Evolutionary conservation across 2,888 invertebrate genomes (phyloP), one percentile per base, ranked within the genome.

Genomic region (Ophion slaviceki): DNA sequence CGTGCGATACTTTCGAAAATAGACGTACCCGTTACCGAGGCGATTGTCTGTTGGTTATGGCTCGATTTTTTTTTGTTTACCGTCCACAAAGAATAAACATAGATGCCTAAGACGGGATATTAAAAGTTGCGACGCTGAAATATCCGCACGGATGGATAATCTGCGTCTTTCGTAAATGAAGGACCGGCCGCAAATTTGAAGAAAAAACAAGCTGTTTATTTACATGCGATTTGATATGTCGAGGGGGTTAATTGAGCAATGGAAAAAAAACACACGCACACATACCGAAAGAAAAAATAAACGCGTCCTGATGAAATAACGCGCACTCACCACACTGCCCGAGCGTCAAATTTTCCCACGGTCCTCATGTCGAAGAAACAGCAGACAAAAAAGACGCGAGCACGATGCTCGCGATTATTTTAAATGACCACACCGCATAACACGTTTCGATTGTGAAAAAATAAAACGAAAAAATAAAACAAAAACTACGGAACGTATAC

Each of bases 321-420:
- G 80, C 86, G 83, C 80, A 86, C 86, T 86, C 86, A 86, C 86
- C 86, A 67, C 68, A 78, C 47, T 78, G 78, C 72, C 59, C 64
- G 59, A 76, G 67, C 77, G 80, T 66, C 45, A 57, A 83, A 77
- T 78, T 62, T 83, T 86, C 86, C 66, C 86, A 86, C 83, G 86
- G 80, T 77, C 81, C 78, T 86, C 86, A 86, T 86, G 77, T 62
- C 81, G 74, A 80, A 71, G 53, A 62, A 59, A 45, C 45, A 66
- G 59, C 45, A 47, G 64, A 59, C 53, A 76, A 66, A 77, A 77
- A 67, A 67, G 57, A 76, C 76, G 20, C 66, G 20, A 24, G 62
- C 75, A 32, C 72, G 74, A 76, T 67, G 66, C 66, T 72, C 61
- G 76, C 61, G 61, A 77, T 67, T 76, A 77, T 74, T 32, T 32